These are phyloP conservation scores for Acanthococcus lagerstroemiae DNA, from an alignment of 2,888 invertebrate genomes.

Conservation along the genomic window DNA sequence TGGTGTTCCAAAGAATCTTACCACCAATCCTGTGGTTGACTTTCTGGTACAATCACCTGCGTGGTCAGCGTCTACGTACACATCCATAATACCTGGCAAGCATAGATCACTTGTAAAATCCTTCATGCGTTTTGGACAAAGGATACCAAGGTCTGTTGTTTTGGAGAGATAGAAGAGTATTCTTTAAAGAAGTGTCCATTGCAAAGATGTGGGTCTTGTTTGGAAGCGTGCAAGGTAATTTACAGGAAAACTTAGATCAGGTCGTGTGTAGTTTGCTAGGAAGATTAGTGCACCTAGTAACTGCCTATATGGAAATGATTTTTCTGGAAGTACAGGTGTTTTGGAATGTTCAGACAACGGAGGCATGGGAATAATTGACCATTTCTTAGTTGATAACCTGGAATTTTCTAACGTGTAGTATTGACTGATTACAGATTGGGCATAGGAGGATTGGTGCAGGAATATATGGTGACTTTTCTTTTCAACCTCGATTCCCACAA, in stretches of 20 bases:
- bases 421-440: no score
- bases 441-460: no score
- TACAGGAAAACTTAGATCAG: slow-evolving; percentile 1
- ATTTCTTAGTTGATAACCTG: no score
- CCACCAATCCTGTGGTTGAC: background rate
- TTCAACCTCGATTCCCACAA: background rate
- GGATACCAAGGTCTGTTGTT: background rate
- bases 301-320: no score
- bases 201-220: background rate
- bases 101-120: no score
- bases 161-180: background rate
- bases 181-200: background rate
- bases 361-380: no score
- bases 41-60: background rate
- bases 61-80: background rate
- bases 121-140: no score
- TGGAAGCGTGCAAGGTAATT: slow-evolving; percentile 2
- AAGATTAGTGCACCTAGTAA: background rate
- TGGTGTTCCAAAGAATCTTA: background rate
- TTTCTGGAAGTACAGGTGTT: no score
- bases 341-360: no score
- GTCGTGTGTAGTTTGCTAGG: slow-evolving; percentile 4
- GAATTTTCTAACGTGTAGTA: no score
- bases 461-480: background rate
- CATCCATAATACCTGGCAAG: no score